Conservation (phyloP, 2,888 invertebrate genomes). For the Tachina fera region DNA sequence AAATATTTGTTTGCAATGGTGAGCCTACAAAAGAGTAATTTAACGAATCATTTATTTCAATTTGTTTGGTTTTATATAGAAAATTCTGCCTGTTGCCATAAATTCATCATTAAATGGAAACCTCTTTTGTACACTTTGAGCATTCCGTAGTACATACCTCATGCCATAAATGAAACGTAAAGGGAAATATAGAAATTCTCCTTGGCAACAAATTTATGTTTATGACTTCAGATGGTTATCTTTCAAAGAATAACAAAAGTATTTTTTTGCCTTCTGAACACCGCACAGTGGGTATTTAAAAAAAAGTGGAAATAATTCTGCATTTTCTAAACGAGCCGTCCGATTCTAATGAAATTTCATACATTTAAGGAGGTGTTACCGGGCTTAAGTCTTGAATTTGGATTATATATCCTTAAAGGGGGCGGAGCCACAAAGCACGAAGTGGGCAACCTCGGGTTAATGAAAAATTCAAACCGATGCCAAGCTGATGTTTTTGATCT, state of each 20-base stretch:
- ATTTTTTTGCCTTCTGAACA: too few relatives aligned
- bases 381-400: too few relatives aligned
- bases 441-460: too few relatives aligned
- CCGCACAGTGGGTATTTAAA: too few relatives aligned
- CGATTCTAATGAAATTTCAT: too few relatives aligned
- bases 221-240: not conserved
- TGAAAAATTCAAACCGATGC: too few relatives aligned
- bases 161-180: not conserved
- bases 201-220: not conserved
- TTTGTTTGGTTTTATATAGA: not conserved
- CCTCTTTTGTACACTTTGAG: not conserved
- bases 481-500: too few relatives aligned
- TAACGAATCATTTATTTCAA: constrained; percentile 18
- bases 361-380: too few relatives aligned
- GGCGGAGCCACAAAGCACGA: too few relatives aligned
- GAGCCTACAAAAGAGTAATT: constrained; percentile 4
- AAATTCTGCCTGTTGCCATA: not conserved
- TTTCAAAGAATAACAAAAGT: not conserved
- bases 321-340: too few relatives aligned
- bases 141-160: not conserved
- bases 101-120: not conserved
- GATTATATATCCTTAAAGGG: too few relatives aligned
- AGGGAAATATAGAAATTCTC: not conserved
- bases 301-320: too few relatives aligned
- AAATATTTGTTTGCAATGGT: not conserved